A percentile compares a stretch with the other conserved stretches of the same genome.
Conservation (phyloP, 2,888 invertebrate genomes). For the Parnassius mnemosyne region DNA sequence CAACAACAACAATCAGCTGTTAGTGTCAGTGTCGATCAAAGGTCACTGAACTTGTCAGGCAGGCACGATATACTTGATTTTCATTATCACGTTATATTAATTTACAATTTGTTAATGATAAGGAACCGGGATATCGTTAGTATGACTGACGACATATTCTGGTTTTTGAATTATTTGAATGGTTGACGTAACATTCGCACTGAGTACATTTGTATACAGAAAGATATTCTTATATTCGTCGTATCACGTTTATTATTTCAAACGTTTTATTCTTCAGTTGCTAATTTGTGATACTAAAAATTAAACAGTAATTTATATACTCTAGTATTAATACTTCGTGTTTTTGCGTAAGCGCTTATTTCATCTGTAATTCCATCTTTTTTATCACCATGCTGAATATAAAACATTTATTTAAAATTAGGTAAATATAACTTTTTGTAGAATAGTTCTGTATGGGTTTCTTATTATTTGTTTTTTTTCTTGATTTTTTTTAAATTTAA, state of each 20-base stretch:
- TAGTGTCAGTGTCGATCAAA: too few relatives aligned
- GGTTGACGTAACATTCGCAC: too few relatives aligned
- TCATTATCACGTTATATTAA: conserved; percentile 4
- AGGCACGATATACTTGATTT: neutral
- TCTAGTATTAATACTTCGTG: neutral
- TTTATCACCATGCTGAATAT: conserved; percentile 55
- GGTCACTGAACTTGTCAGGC: too few relatives aligned
- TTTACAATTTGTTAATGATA: conserved; percentile 21
- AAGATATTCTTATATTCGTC: too few relatives aligned
- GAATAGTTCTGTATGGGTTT: neutral
- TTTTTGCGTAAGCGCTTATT: conserved; percentile 5
- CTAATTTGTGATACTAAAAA: too few relatives aligned
- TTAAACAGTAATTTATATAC: too few relatives aligned
- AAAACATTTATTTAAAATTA: conserved; percentile 51
- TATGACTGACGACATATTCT: conserved; percentile 9
- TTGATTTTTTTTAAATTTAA: too few relatives aligned
- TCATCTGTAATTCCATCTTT: conserved; percentile 1
- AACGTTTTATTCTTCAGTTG: too few relatives aligned
- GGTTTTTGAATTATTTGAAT: conserved; percentile 3
- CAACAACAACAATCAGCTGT: too few relatives aligned
- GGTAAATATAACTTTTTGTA: conserved; percentile 44
- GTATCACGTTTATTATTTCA: too few relatives aligned
- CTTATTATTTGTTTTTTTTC: too few relatives aligned
- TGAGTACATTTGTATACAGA: too few relatives aligned
- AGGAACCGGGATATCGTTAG: conserved; percentile 12